These are phyloP conservation scores for Pseudachorutes palmiensis DNA, from an alignment of 1,140 invertebrate genomes.

Conservation along the genomic window DNA sequence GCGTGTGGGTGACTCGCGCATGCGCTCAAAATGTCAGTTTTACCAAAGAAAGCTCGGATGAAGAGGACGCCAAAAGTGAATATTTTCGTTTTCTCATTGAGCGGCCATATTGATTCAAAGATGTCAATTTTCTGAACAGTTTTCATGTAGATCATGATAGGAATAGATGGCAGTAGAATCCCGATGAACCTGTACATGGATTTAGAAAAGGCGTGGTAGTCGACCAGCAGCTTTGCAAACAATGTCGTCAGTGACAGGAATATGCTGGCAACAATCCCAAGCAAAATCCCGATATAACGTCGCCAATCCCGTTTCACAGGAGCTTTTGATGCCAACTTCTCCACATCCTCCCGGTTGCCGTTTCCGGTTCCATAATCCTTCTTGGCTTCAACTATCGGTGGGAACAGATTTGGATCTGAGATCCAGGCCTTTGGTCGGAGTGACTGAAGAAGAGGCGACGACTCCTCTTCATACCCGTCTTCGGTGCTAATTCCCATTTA, in stretches of 20 bases:
- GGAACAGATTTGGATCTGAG: background rate
- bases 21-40: background rate
- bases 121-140: background rate
- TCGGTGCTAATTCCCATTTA: background rate
- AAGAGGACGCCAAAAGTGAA: slow-evolving; percentile 1
- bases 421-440: background rate
- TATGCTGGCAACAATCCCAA: slow-evolving; percentile 10
- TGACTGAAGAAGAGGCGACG: background rate
- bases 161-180: slow-evolving; percentile 5
- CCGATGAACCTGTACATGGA: slow-evolving; percentile 8
- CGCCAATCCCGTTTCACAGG: background rate
- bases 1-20: background rate
- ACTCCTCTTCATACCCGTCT: background rate
- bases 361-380: background rate
- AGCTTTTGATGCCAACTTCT: background rate
- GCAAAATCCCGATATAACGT: slow-evolving; percentile 9
- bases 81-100: background rate
- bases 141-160: background rate
- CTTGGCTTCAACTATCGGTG: background rate
- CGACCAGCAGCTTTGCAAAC: slow-evolving; percentile 6
- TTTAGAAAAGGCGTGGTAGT: slow-evolving; percentile 13
- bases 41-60: background rate
- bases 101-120: background rate
- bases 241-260: slow-evolving; percentile 6
- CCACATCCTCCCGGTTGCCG: background rate